Percentiles rank a stretch among this genome's conserved stretches.
These are phyloP conservation scores for Lepilemur septentrionalis DNA, from an alignment of 2,797 vertebrate genomes.

Conservation along the genomic window DNA sequence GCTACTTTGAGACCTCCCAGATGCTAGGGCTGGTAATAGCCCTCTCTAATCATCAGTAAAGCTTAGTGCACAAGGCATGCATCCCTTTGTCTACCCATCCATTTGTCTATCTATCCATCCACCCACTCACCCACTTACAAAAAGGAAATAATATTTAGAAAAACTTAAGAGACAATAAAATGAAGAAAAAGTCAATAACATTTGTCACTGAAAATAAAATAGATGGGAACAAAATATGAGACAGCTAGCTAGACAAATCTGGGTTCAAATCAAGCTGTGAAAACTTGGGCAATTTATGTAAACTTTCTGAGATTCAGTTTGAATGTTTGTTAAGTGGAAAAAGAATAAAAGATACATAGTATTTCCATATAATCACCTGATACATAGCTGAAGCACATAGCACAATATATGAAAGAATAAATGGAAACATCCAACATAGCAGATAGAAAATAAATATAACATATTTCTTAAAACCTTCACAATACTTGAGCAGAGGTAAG, in stretches of 20 bases:
- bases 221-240: not conserved
- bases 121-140: not conserved
- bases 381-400: not conserved
- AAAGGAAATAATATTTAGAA: not conserved
- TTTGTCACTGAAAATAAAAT: not conserved
- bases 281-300: not conserved
- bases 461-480: not conserved
- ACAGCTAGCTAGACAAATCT: not conserved
- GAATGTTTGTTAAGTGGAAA: not conserved
- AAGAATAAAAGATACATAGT: not conserved
- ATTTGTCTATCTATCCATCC: not conserved
- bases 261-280: not conserved
- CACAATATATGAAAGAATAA: not conserved
- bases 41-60: not conserved
- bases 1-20: not conserved
- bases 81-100: not conserved
- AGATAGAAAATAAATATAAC: not conserved
- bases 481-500: not conserved
- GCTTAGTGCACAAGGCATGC: not conserved
- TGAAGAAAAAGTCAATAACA: not conserved
- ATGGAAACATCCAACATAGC: not conserved
- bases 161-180: not conserved
- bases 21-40: not conserved
- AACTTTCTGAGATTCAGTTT: not conserved
- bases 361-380: not conserved